phyloP scores from a whole-genome alignment of 1,140 invertebrate species.

The Listronotus oregonensis region DNA sequence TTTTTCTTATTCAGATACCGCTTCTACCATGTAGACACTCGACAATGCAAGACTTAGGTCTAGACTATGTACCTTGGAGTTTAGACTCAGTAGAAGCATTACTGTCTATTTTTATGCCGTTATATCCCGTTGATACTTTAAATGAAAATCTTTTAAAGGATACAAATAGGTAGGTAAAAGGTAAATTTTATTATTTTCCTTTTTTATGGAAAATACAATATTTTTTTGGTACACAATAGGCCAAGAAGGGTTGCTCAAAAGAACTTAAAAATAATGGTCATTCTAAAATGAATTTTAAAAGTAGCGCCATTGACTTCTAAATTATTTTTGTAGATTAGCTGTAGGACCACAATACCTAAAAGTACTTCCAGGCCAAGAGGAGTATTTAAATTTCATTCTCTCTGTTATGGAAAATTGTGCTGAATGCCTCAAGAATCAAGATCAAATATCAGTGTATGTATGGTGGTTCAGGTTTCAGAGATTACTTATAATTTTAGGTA shows the following conservation, averaged over 20 bases:
- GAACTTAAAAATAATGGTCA: no score
- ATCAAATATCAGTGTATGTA: conserved; percentile 59
- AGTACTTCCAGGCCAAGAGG: conserved; percentile 63
- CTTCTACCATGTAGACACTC: conserved; percentile 60
- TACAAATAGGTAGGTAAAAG: conserved; percentile 19
- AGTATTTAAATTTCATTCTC: conserved; percentile 62
- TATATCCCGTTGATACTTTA: conserved; percentile 47
- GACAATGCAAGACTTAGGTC: conserved; percentile 56
- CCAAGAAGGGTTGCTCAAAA: no score
- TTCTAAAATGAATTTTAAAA: no score
- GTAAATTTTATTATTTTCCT: background rate
- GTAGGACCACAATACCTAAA: conserved; percentile 65
- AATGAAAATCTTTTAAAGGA: conserved; percentile 47
- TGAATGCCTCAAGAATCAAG: conserved; percentile 51
- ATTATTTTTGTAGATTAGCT: conserved; percentile 45
- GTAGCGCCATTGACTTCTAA: no score
- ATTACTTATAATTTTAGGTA: conserved; percentile 59
- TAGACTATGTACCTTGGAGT: conserved; percentile 59
- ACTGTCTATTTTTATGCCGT: conserved; percentile 53
- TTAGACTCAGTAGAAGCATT: conserved; percentile 61
- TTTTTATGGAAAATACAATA: background rate
- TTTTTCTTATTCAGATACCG: conserved; percentile 53
- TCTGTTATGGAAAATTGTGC: conserved; percentile 55
- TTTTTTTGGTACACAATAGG: no score
- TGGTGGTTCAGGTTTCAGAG: conserved; percentile 68